Conservation (phyloP, 1,140 invertebrate genomes). For the Cecropterus lyciades region DNA sequence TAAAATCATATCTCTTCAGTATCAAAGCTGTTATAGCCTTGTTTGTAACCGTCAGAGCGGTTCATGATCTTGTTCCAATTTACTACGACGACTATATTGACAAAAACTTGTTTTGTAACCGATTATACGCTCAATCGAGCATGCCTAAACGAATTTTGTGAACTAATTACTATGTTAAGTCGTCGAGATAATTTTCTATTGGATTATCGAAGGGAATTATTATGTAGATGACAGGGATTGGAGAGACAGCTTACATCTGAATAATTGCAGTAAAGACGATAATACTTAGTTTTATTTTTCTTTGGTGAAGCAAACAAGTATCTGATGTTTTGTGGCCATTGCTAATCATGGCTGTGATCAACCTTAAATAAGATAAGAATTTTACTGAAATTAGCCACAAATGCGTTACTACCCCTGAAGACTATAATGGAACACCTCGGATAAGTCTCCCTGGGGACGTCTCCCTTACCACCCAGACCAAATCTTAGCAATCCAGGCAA, state of each 20-base stretch:
- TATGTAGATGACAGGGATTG: slow-evolving; percentile 5
- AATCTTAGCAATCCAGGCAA: too few species aligned
- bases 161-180: slow-evolving; percentile 35
- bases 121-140: slow-evolving; percentile 23
- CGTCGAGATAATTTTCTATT: slow-evolving; percentile 9
- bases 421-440: too few species aligned
- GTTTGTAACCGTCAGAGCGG: slow-evolving; percentile 4
- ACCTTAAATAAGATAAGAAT: too few species aligned
- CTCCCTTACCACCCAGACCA: too few species aligned
- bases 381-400: too few species aligned
- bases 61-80: slow-evolving; percentile 24
- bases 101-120: slow-evolving; percentile 35
- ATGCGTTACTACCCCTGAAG: too few species aligned
- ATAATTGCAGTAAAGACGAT: background rate
- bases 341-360: too few species aligned
- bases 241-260: background rate
- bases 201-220: slow-evolving; percentile 6
- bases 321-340: too few species aligned
- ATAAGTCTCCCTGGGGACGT: too few species aligned
- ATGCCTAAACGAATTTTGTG: slow-evolving; percentile 27
- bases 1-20: background rate
- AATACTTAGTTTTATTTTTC: too few species aligned
- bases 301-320: too few species aligned
- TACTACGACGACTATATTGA: slow-evolving; percentile 35
- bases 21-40: slow-evolving; percentile 4